These are phyloP conservation scores for Anabacerthia variegaticeps DNA, from an alignment of 2,797 vertebrate genomes.

Conservation along the genomic window DNA sequence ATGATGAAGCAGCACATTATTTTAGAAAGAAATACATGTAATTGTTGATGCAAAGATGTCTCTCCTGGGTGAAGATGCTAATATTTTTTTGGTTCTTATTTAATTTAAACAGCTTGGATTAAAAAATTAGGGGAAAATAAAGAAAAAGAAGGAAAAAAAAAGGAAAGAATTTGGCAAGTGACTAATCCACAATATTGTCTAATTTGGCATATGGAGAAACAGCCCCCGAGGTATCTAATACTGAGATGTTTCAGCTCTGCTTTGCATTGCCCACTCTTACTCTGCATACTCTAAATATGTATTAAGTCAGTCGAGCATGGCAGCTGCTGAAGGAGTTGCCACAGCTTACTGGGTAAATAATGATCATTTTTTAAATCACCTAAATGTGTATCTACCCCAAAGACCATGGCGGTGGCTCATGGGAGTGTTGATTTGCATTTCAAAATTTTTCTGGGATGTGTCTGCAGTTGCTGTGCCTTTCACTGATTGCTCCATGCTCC, in stretches of 20 bases:
- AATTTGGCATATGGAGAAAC: constrained; percentile 62
- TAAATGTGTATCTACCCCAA: constrained; percentile 57
- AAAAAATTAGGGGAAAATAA: constrained; percentile 4
- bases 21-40: neutral
- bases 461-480: neutral
- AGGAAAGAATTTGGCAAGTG: constrained; percentile 58
- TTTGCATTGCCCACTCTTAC: constrained; percentile 61
- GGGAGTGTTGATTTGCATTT: constrained; percentile 65
- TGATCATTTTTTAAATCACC: constrained; percentile 60
- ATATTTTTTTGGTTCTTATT: constrained; percentile 8
- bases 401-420: constrained; percentile 34
- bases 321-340: constrained; percentile 63
- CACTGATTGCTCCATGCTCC: neutral
- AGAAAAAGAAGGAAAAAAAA: neutral
- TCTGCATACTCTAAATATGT: constrained; percentile 69
- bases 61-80: constrained; percentile 23
- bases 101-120: constrained; percentile 35
- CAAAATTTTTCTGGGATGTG: constrained; percentile 27
- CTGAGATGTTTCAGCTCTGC: constrained; percentile 54
- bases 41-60: neutral
- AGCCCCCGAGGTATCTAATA: constrained; percentile 43
- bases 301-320: constrained; percentile 68
- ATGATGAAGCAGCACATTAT: neutral
- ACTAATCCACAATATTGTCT: constrained; percentile 70
- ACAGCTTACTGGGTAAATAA: constrained; percentile 71